Conservation (phyloP, 2,888 invertebrate genomes). For the Heteropelma amictum region DNA sequence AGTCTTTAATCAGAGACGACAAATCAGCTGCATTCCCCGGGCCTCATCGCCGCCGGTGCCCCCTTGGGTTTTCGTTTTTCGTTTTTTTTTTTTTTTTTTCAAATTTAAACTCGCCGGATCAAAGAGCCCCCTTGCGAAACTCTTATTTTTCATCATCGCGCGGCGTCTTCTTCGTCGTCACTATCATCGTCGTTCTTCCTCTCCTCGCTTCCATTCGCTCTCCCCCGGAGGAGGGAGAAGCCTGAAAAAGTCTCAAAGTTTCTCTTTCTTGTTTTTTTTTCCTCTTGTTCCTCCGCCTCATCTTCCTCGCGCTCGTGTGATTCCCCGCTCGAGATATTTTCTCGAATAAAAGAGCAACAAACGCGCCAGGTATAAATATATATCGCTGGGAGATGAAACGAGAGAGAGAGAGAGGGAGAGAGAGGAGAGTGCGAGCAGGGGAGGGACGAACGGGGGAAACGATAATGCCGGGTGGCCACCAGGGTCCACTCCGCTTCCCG, state of each 20-base stretch:
- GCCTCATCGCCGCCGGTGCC: too few relatives aligned
- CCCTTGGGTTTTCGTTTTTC: too few relatives aligned
- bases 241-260: conserved; percentile 20
- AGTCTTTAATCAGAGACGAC: too few relatives aligned
- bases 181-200: too few relatives aligned
- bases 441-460: conserved; percentile 46
- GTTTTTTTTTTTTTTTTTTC: too few relatives aligned
- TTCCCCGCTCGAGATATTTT: conserved; percentile 39
- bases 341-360: neutral
- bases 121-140: too few relatives aligned
- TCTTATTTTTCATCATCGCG: too few relatives aligned
- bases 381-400: conserved; percentile 38
- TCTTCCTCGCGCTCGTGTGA: conserved; percentile 45
- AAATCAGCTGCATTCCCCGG: too few relatives aligned
- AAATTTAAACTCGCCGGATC: too few relatives aligned
- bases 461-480: conserved; percentile 73
- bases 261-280: conserved; percentile 9
- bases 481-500: conserved; percentile 69
- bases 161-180: too few relatives aligned
- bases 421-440: conserved; percentile 14
- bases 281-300: neutral
- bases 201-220: conserved; percentile 32
- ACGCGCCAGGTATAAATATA: too few relatives aligned
- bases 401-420: conserved; percentile 12
- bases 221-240: conserved; percentile 9